Conservation (phyloP, 2,888 invertebrate species). For the Penaeus monodon region DNA sequence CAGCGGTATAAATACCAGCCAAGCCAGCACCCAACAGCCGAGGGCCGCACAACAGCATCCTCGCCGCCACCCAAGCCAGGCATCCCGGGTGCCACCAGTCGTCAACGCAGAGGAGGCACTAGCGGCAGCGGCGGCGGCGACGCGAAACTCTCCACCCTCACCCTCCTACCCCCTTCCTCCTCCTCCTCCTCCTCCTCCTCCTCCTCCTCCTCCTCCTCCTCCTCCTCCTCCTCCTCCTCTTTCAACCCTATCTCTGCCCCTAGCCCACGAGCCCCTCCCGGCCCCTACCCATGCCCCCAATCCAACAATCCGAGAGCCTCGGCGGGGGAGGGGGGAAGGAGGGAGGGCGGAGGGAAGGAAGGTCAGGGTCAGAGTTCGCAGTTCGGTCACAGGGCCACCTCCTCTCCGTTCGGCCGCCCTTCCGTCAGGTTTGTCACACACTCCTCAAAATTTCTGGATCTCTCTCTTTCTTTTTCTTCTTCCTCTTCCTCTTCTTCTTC, state of each 20-base stretch:
- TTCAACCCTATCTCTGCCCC: neutral
- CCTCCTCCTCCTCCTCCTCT: neutral
- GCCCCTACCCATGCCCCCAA: neutral
- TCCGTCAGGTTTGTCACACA: neutral
- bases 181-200: neutral
- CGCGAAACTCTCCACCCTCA: neutral
- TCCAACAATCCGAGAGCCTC: no score
- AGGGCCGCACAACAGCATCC: no score
- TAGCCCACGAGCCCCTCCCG: neutral
- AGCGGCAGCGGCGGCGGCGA: no score
- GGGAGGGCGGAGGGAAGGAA: no score
- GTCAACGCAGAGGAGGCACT: no score
- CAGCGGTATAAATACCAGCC: no score
- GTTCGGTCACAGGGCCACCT: neutral
- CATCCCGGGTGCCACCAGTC: no score
- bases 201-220: neutral
- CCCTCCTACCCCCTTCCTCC: neutral
- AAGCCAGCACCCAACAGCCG: no score
- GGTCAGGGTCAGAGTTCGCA: neutral
- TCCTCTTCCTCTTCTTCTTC: neutral
- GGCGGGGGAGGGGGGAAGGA: no score
- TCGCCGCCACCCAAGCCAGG: no score
- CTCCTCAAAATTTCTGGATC: neutral
- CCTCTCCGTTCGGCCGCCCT: neutral
- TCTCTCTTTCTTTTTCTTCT: neutral